Conservation (phyloP, 2,888 invertebrate genomes). For the Nymphalis urticae region DNA sequence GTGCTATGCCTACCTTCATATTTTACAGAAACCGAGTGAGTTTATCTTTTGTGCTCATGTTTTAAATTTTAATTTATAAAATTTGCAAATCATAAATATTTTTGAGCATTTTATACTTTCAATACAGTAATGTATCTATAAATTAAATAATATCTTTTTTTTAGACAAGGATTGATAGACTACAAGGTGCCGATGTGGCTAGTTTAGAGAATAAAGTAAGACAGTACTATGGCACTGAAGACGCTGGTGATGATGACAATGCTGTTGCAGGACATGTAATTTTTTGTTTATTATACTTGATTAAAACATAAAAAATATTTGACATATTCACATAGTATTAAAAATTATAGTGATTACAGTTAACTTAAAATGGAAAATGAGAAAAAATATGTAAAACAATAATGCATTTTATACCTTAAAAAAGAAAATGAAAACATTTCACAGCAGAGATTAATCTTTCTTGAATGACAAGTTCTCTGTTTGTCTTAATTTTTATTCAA, state of each 20-base stretch:
- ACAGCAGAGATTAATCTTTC: no score
- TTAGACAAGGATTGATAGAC: slow-evolving; percentile 89
- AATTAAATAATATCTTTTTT: slow-evolving; percentile 40
- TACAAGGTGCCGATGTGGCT: slow-evolving; percentile 93
- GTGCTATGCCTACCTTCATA: slow-evolving; percentile 99
- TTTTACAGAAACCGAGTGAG: slow-evolving; percentile 92
- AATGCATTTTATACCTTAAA: no score
- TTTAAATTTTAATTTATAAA: no score
- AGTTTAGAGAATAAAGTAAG: slow-evolving; percentile 93
- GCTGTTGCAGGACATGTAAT: slow-evolving; percentile 92
- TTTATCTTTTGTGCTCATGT: slow-evolving; percentile 10
- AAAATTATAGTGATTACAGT: no score
- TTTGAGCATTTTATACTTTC: no score
- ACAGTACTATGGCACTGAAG: slow-evolving; percentile 88
- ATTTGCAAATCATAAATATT: no score
- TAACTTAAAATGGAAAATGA: background rate
- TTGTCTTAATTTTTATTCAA: no score
- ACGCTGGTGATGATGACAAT: slow-evolving; percentile 83
- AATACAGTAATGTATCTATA: no score
- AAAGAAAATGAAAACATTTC: no score
- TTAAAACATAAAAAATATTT: background rate
- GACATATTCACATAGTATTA: background rate
- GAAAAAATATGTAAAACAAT: background rate
- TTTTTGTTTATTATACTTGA: slow-evolving; percentile 28
- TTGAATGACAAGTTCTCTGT: no score